These are phyloP conservation scores for Mobula birostris DNA, from an alignment of 2,113 vertebrate species.

Conservation along the genomic window DNA sequence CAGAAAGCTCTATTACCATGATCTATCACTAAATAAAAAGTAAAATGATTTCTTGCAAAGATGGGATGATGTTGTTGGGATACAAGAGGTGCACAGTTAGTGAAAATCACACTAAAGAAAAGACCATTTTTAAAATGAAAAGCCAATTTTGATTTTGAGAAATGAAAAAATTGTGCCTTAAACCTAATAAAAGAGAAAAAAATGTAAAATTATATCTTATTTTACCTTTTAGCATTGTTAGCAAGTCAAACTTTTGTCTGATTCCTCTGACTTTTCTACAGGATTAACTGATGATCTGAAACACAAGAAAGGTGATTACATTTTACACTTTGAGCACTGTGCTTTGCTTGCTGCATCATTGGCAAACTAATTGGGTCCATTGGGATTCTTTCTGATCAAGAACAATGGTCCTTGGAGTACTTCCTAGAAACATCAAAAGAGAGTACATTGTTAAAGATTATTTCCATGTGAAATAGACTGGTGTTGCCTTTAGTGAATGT, in stretches of 20 bases:
- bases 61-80: background rate
- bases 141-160: background rate
- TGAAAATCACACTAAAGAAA: too few species aligned
- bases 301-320: background rate
- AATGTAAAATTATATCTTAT: background rate
- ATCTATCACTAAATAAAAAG: too few species aligned
- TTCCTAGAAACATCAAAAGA: background rate
- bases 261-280: background rate
- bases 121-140: background rate
- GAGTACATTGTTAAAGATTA: background rate
- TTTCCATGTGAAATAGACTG: background rate
- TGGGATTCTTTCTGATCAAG: background rate
- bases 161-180: background rate
- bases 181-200: background rate
- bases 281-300: background rate
- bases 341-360: background rate
- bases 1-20: too few species aligned
- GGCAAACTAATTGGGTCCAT: background rate
- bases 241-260: background rate
- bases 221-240: background rate
- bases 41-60: background rate
- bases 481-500: background rate
- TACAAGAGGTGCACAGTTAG: too few species aligned
- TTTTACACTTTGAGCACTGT: background rate
- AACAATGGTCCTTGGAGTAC: background rate